Base-by-base conservation (phyloP, 2,113 vertebrate genomes). In the Platycercus adscitus region DNA sequence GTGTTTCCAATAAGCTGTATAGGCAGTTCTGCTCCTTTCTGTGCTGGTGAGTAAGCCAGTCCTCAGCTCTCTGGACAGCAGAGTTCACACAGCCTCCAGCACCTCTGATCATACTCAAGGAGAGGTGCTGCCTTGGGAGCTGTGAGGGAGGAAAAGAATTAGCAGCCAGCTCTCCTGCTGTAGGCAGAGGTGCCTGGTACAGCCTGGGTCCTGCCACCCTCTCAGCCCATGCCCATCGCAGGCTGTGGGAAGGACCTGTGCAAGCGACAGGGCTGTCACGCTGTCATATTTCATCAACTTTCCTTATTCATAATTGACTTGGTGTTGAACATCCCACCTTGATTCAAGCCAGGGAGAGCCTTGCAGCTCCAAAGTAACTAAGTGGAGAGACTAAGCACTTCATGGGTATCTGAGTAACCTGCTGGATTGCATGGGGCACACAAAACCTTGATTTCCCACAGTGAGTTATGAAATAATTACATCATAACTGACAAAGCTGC, bases 341-440 rank as follows among this genome's bases (percentile, higher is more conserved):
- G 17, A 61, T 9, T 28, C 35, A 55, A 86, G 17, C 19, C 15
- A 26, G 43, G 10, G 16, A 46, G 41, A 55, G 33, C 7, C 26
- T 43, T 71, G 35, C 7, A 25, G 35, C 39, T 60, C 46, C 18
- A n/a, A 11, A 63, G 33, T 11, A 58, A 41, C 37, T 25, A 41
- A 52, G 17, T 35, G 31, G 33, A 43, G 41, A 75, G 14, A 49
- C 21, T 47, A 65, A 47, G 33, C 4, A 31, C 68, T 80, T 72
- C 1, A 12, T 10, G 12, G 39, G 52, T 69, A 26, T 76, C 13
- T 33, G 61, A 61, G 43, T 46, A 77, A 53, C 15, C 37, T 68
- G 43, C 24, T 71, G 39, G 50, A 29, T 49, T 52, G 43, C 0
- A 0, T 3, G 4, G 3, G 4, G 2, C 20, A 13, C 7, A 16